A percentile compares a stretch with the other conserved stretches of the same genome.
These are phyloP conservation scores for Prionailurus bengalensis DNA, from an alignment of 2,113 vertebrate genomes.

Conservation along the genomic window DNA sequence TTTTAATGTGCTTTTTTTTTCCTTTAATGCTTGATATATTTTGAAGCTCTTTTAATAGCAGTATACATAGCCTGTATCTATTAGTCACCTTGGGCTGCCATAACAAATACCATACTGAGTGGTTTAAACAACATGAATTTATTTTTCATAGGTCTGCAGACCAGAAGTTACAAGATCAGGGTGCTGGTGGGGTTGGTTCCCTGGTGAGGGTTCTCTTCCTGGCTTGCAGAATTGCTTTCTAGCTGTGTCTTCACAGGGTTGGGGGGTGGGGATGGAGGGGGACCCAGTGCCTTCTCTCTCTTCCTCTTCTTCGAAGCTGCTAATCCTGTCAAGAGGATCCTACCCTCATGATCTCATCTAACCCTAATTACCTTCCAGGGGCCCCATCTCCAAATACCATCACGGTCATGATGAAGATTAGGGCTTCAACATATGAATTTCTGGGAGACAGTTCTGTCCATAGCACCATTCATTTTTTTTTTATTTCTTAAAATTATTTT, in stretches of 20 bases:
- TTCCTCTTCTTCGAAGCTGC: not conserved
- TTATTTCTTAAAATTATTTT: not conserved
- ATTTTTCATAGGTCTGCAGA: not conserved
- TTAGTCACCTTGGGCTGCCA: not conserved
- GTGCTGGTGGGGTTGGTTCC: not conserved
- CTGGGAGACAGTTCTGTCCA: not conserved
- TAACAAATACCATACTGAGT: not conserved
- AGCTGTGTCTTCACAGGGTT: not conserved
- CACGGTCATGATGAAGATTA: not conserved
- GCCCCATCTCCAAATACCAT: not conserved
- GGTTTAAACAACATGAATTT: not conserved
- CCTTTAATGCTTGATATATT: not conserved
- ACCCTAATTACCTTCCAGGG: not conserved
- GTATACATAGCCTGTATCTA: not conserved
- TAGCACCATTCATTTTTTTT: not conserved
- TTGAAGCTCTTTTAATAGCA: constrained; percentile 22
- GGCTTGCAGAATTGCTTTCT: not conserved
- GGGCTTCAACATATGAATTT: not conserved
- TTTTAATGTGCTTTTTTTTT: not conserved
- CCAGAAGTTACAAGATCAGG: not conserved
- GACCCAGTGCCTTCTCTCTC: not conserved
- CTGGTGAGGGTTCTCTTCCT: not conserved
- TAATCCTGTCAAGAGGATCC: not conserved
- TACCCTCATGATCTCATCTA: not conserved
- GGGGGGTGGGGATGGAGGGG: no score